phyloP scores from a whole-genome alignment of 2,113 vertebrate genomes.

The Mus pahari region DNA sequence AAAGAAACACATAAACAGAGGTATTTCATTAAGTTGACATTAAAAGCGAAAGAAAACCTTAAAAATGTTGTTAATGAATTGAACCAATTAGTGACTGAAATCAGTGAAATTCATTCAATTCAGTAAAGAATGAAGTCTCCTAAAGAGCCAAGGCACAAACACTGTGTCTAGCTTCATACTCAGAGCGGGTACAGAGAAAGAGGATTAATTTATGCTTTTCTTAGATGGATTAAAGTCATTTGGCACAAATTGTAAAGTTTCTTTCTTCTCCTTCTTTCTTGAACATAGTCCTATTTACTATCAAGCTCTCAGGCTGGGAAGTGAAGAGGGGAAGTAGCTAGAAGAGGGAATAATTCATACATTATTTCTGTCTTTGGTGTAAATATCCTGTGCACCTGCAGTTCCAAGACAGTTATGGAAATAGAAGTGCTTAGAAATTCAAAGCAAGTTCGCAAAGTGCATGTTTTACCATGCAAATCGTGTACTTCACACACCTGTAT shows the following conservation, averaged over 20 bases:
- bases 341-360: conserved; percentile 74
- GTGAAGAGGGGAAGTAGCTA: conserved; percentile 75
- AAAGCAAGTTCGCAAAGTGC: conserved; percentile 61
- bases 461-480: conserved; percentile 78
- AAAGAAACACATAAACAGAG: conserved; percentile 72
- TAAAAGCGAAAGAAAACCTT: conserved; percentile 77
- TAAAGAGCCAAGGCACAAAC: conserved; percentile 64
- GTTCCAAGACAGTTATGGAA: conserved; percentile 61
- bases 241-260: conserved; percentile 82
- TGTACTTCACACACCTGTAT: conserved; percentile 75
- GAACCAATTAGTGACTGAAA: conserved; percentile 81
- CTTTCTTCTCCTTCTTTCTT: conserved; percentile 76
- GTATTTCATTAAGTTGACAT: conserved; percentile 81
- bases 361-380: conserved; percentile 71
- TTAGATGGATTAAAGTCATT: conserved; percentile 80
- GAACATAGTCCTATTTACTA: conserved; percentile 59
- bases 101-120: conserved; percentile 77
- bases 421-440: conserved; percentile 70
- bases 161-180: conserved; percentile 65
- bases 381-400: conserved; percentile 84
- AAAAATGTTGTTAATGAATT: conserved; percentile 83
- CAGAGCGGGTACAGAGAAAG: neutral
- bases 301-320: conserved; percentile 74
- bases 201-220: conserved; percentile 77
- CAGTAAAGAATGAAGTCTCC: conserved; percentile 71